phyloP scores from a whole-genome alignment of 2,113 vertebrate species.

The Coracopsis vasa region DNA sequence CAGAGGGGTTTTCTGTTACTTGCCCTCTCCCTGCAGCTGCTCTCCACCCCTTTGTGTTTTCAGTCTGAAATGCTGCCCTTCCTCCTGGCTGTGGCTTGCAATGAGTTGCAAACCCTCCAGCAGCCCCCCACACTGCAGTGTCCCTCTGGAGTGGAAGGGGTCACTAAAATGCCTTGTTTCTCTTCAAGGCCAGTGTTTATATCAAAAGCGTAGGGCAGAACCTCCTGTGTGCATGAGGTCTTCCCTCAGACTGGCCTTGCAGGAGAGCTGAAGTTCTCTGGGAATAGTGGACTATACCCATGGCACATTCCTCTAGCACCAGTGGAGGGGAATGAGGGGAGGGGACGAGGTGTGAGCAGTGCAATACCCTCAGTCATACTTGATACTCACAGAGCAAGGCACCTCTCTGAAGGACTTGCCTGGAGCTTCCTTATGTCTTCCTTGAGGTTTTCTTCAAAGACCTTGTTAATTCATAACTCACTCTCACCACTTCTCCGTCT shows the following conservation, averaged over 20 bases:
- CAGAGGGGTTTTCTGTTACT: not conserved
- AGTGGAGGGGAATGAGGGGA: not conserved
- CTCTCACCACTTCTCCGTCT: not conserved
- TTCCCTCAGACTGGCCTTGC: not conserved
- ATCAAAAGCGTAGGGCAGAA: not conserved
- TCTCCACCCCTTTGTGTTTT: not conserved
- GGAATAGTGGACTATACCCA: not conserved
- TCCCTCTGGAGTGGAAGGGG: not conserved
- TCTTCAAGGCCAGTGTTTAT: not conserved
- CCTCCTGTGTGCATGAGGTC: not conserved
- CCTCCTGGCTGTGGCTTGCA: not conserved
- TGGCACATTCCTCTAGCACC: not conserved
- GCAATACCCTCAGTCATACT: not conserved
- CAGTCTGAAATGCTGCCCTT: rapidly evolving
- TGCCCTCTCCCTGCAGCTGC: not conserved
- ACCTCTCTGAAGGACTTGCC: not conserved
- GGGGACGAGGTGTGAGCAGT: not conserved
- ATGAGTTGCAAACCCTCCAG: not conserved
- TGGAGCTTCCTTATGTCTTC: not conserved
- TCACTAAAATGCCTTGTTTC: not conserved
- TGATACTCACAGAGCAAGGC: not conserved
- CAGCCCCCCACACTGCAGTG: not conserved
- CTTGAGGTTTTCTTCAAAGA: not conserved
- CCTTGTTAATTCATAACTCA: not conserved
- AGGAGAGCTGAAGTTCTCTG: not conserved